phyloP scores from a whole-genome alignment of 2,797 vertebrate species.

The Acipenser ruthenus region DNA sequence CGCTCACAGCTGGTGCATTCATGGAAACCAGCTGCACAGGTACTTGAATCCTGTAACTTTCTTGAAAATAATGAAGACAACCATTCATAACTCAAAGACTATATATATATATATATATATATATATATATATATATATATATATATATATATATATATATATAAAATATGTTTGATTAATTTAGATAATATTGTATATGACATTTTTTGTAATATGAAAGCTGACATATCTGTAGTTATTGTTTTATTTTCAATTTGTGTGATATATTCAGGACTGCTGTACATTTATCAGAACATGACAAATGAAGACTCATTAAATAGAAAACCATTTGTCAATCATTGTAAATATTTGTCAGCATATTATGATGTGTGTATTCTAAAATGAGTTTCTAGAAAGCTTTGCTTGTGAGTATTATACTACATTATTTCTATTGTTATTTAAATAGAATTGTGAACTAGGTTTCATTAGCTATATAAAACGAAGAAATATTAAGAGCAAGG shows the following conservation, averaged over 20 bases:
- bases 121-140: too few relatives aligned
- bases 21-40: background rate
- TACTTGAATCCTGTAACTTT: background rate
- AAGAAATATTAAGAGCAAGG: too few relatives aligned
- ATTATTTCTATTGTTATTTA: too few relatives aligned
- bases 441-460: too few relatives aligned
- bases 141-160: too few relatives aligned
- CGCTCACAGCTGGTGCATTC: too few relatives aligned
- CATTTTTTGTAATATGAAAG: slow-evolving; percentile 7
- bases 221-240: slow-evolving; percentile 18
- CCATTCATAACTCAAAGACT: too few relatives aligned
- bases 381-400: background rate
- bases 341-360: slow-evolving; percentile 22
- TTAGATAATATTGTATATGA: slow-evolving; percentile 19
- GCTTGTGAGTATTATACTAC: too few relatives aligned
- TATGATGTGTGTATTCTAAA: background rate
- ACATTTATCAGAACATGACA: slow-evolving; percentile 45
- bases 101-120: too few relatives aligned
- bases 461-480: too few relatives aligned
- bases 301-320: slow-evolving; percentile 24
- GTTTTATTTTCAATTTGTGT: slow-evolving; percentile 52
- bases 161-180: slow-evolving; percentile 25
- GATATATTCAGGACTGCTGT: slow-evolving; percentile 48
- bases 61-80: background rate
- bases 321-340: slow-evolving; percentile 44